These are phyloP conservation scores for Megalops atlanticus DNA, from an alignment of 2,113 vertebrate species.

Conservation along the genomic window DNA sequence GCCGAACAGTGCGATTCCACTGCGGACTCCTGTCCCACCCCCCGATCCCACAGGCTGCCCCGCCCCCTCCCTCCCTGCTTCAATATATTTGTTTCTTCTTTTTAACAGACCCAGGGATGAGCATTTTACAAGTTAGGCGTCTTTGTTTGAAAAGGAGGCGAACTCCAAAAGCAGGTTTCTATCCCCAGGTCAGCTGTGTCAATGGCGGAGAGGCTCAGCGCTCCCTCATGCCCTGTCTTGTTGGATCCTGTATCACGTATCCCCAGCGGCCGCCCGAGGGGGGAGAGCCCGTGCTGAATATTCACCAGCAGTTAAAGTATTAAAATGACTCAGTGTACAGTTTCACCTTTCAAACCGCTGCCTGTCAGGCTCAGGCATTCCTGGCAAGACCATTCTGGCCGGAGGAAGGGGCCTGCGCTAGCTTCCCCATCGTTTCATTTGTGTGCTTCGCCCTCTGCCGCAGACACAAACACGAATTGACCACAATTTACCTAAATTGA, in stretches of 20 bases:
- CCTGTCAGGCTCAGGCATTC: slow-evolving; percentile 21
- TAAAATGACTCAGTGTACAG: slow-evolving; percentile 26
- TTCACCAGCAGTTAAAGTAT: slow-evolving; percentile 28
- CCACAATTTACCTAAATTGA: too few species aligned
- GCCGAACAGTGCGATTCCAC: neutral
- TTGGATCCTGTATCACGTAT: slow-evolving; percentile 19
- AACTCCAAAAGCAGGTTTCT: slow-evolving; percentile 9
- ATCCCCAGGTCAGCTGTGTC: slow-evolving; percentile 20
- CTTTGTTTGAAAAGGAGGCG: neutral
- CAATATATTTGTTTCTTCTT: neutral
- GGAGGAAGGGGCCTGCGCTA: neutral
- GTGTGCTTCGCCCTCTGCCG: too few species aligned
- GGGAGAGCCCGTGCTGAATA: slow-evolving; percentile 13
- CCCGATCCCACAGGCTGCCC: too few species aligned
- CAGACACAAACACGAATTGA: too few species aligned
- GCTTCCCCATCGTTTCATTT: neutral
- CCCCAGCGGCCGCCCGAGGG: neutral
- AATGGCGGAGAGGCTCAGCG: neutral
- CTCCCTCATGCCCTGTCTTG: slow-evolving; percentile 16
- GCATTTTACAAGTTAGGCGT: neutral
- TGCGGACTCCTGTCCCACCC: neutral
- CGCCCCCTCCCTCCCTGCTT: neutral
- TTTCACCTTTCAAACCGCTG: slow-evolving; percentile 31
- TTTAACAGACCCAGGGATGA: neutral
- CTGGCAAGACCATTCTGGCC: slow-evolving; percentile 31